Evolutionary conservation across 2,797 vertebrate species (phyloP).

Genomic region (Poliocrania exsul): DNA sequence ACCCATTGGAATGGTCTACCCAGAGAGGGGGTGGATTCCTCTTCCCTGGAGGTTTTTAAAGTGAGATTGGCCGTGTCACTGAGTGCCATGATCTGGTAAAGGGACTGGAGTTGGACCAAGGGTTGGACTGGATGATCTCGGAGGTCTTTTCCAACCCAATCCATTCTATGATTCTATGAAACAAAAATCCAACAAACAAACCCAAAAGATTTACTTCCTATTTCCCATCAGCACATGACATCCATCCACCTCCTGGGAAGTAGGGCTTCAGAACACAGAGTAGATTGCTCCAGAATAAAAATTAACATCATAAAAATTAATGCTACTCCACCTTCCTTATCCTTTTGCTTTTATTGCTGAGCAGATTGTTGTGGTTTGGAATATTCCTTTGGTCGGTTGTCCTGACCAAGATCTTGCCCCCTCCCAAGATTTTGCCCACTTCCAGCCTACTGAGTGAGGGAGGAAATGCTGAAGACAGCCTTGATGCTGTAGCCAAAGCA

Average conservation of each 20-base stretch:
- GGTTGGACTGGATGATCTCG: too few relatives aligned
- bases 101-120: too few relatives aligned
- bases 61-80: too few relatives aligned
- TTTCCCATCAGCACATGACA: not conserved
- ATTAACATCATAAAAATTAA: rapidly evolving
- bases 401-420: not conserved
- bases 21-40: too few relatives aligned
- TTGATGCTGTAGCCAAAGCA: not conserved
- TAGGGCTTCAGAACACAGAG: rapidly evolving
- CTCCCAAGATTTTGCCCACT: not conserved
- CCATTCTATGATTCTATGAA: not conserved
- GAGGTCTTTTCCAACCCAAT: too few relatives aligned
- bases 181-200: not conserved
- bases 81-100: too few relatives aligned
- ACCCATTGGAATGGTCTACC: too few relatives aligned
- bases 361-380: not conserved
- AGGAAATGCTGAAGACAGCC: not conserved
- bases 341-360: not conserved
- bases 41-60: too few relatives aligned
- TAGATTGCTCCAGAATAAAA: not conserved
- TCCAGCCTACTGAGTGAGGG: too few relatives aligned
- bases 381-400: not conserved
- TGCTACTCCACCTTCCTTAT: rapidly evolving
- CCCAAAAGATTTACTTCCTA: not conserved
- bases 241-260: not conserved